A percentile compares a stretch with the other conserved stretches of the same genome.
phyloP scores from a whole-genome alignment of 2,888 invertebrate species.

The Luffia ferchaultella region DNA sequence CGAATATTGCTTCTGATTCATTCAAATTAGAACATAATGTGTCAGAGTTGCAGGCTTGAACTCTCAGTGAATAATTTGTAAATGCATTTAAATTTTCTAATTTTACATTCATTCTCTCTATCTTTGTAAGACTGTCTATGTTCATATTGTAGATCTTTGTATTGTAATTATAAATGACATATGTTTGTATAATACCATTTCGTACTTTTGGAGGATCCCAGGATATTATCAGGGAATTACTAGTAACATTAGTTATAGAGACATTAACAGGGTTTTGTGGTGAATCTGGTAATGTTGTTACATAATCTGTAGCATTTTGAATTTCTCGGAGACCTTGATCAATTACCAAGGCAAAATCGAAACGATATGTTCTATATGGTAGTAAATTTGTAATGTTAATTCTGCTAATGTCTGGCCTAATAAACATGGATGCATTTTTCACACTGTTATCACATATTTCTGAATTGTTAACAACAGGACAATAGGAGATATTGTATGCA shows the following conservation, averaged over 20 bases:
- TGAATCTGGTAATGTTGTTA: conserved; percentile 76
- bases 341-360: conserved; percentile 70
- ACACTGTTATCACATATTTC: conserved; percentile 61
- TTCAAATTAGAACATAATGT: conserved; percentile 66
- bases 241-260: conserved; percentile 64
- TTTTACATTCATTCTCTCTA: conserved; percentile 23
- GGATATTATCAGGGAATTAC: conserved; percentile 67
- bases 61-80: conserved; percentile 72
- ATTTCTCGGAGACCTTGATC: conserved; percentile 42
- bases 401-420: conserved; percentile 52
- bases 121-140: conserved; percentile 23
- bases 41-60: conserved; percentile 72
- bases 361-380: conserved; percentile 79
- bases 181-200: conserved; percentile 79
- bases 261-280: conserved; percentile 68
- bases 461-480: conserved; percentile 66
- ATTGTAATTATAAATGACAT: conserved; percentile 62
- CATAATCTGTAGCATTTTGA: conserved; percentile 63
- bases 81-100: conserved; percentile 62
- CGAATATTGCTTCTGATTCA: conserved; percentile 50
- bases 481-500: conserved; percentile 81
- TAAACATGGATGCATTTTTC: conserved; percentile 36
- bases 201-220: conserved; percentile 75
- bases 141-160: conserved; percentile 28
- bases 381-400: conserved; percentile 70